Conservation (phyloP, 2,113 vertebrate species). For the Chunga burmeisteri region DNA sequence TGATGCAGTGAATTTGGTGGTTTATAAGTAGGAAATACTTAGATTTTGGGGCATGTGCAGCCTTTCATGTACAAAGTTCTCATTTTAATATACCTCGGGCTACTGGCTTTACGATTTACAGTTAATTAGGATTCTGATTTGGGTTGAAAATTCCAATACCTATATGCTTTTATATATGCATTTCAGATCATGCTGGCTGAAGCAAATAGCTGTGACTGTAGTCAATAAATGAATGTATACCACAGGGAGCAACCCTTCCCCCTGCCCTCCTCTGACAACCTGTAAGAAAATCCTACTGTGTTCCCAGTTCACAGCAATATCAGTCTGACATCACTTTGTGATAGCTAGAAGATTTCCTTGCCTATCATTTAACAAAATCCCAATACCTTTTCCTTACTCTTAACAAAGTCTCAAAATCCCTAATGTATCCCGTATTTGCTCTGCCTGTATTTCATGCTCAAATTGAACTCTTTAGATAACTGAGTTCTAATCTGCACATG, state of each 20-base stretch:
- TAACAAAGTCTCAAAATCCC: slow-evolving; percentile 59
- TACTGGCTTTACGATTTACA: slow-evolving; percentile 78
- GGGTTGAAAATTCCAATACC: slow-evolving; percentile 74
- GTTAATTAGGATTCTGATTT: slow-evolving; percentile 83
- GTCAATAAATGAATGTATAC: slow-evolving; percentile 73
- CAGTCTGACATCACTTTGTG: slow-evolving; percentile 65
- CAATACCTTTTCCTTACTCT: slow-evolving; percentile 52
- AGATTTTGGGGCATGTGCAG: slow-evolving; percentile 74
- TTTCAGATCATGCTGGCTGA: slow-evolving; percentile 74
- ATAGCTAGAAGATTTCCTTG: slow-evolving; percentile 64
- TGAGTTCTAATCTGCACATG: neutral
- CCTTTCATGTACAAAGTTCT: slow-evolving; percentile 83
- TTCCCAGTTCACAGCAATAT: slow-evolving; percentile 68
- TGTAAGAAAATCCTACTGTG: slow-evolving; percentile 71
- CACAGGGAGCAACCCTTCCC: slow-evolving; percentile 58
- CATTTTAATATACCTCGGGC: slow-evolving; percentile 81
- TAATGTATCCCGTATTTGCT: slow-evolving; percentile 48
- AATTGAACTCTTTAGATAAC: slow-evolving; percentile 54
- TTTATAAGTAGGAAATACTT: slow-evolving; percentile 74
- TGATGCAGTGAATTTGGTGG: slow-evolving; percentile 70
- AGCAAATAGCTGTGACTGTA: slow-evolving; percentile 77
- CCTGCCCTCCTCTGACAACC: slow-evolving; percentile 63
- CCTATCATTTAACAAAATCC: slow-evolving; percentile 65
- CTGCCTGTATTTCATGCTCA: slow-evolving; percentile 28
- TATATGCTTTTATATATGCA: slow-evolving; percentile 74